Percentiles rank a stretch among this genome's conserved stretches.
Evolutionary conservation across 2,888 invertebrate species (phyloP).

Genomic region (Erannis defoliaria): DNA sequence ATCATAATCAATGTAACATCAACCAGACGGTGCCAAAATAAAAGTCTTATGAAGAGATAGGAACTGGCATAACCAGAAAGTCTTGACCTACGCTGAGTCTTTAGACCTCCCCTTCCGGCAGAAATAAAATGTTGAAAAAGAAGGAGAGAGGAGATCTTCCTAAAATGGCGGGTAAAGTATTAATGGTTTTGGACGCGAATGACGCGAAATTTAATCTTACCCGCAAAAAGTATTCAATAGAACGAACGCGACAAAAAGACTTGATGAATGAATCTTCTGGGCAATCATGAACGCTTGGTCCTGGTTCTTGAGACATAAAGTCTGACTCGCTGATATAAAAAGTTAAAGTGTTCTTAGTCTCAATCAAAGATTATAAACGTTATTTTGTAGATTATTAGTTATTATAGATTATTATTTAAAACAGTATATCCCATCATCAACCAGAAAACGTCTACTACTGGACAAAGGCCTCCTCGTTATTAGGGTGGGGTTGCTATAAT

Average conservation of each 20-base stretch:
- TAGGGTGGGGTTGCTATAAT: too few relatives aligned
- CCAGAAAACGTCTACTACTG: too few relatives aligned
- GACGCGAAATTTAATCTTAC: conserved; percentile 83
- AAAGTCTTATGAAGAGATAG: conserved; percentile 72
- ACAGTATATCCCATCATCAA: too few relatives aligned
- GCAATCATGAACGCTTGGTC: conserved; percentile 65
- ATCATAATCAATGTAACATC: conserved; percentile 81
- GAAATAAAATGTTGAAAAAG: conserved; percentile 8
- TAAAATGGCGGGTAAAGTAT: conserved; percentile 66
- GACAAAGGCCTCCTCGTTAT: too few relatives aligned
- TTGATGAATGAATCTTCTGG: conserved; percentile 77
- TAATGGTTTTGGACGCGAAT: conserved; percentile 78
- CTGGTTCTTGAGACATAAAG: conserved; percentile 52
- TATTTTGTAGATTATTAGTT: too few relatives aligned
- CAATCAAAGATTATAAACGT: too few relatives aligned
- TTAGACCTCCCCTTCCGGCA: conserved; percentile 25
- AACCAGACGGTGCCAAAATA: conserved; percentile 77
- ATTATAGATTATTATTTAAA: too few relatives aligned
- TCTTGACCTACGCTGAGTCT: conserved; percentile 44
- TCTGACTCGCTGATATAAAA: conserved; percentile 18
- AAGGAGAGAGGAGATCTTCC: conserved; percentile 53
- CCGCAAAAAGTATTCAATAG: conserved; percentile 84
- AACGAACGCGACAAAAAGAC: conserved; percentile 77
- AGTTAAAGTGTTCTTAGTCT: too few relatives aligned
- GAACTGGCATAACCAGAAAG: conserved; percentile 59